phyloP scores from a whole-genome alignment of 2,113 vertebrate species.

The Hemicordylus capensis region DNA sequence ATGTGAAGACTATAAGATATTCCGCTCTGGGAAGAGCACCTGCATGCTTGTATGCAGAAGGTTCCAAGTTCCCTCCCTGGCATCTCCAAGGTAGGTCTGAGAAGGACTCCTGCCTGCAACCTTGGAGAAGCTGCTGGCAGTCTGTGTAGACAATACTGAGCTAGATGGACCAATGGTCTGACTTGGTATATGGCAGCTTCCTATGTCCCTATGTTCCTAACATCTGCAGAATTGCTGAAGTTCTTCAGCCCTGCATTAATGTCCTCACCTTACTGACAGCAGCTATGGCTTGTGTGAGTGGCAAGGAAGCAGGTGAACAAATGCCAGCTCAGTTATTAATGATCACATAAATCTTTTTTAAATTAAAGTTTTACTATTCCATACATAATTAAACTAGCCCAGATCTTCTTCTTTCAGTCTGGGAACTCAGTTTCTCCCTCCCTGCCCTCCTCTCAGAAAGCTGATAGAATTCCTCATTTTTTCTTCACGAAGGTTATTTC shows the following conservation, averaged over 20 bases:
- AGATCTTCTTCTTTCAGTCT: constrained; percentile 1
- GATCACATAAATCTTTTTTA: constrained; percentile 28
- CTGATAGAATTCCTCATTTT: background rate
- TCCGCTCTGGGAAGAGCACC: too few species aligned
- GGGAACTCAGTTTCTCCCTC: background rate
- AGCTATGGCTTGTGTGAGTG: background rate
- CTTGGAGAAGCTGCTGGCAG: too few species aligned
- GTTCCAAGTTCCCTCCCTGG: too few species aligned
- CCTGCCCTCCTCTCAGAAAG: background rate
- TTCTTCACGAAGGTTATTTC: background rate
- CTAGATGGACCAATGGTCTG: background rate
- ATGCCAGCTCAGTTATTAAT: constrained; percentile 31
- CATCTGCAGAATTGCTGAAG: too few species aligned
- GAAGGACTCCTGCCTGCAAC: too few species aligned
- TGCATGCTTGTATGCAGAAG: too few species aligned
- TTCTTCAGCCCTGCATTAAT: too few species aligned
- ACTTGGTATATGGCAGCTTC: too few species aligned
- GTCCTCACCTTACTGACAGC: background rate
- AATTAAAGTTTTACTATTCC: constrained; percentile 29
- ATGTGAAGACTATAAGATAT: too few species aligned
- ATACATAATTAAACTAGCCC: constrained; percentile 36
- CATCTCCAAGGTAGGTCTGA: too few species aligned
- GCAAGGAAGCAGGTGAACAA: constrained; percentile 20
- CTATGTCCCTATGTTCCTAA: too few species aligned
- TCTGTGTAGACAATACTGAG: too few species aligned